Evolutionary conservation across 2,797 vertebrate genomes (phyloP).

Genomic region (Helicolenus hilgendorfi): DNA sequence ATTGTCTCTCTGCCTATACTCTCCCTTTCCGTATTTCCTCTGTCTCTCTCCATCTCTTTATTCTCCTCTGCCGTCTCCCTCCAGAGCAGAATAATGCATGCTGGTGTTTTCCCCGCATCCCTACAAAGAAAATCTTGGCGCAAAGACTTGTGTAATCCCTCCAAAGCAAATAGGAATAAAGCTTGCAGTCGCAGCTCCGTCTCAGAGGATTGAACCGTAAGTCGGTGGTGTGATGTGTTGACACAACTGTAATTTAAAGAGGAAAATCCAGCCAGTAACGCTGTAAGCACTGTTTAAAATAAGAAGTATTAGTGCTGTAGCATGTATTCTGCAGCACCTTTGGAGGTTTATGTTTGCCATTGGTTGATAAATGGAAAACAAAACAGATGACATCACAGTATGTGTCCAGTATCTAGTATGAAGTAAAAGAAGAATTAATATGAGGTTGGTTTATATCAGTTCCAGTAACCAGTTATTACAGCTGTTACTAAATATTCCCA

Average conservation of each 20-base stretch:
- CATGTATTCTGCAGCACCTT: not conserved
- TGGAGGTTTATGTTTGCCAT: not conserved
- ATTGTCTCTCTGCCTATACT: slow-evolving; percentile 49
- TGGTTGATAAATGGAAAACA: not conserved
- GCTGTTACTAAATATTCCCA: not conserved
- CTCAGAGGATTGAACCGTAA: slow-evolving; percentile 47
- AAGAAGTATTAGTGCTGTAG: not conserved
- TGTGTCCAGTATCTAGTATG: not conserved
- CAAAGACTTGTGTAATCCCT: slow-evolving; percentile 58
- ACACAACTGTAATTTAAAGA: slow-evolving; percentile 50
- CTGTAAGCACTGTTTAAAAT: slow-evolving; percentile 3
- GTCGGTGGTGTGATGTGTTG: slow-evolving; percentile 44
- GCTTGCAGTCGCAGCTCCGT: slow-evolving; percentile 31
- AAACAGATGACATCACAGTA: not conserved
- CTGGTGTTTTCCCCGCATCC: slow-evolving; percentile 48
- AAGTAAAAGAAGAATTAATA: not conserved
- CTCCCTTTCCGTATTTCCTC: slow-evolving; percentile 28
- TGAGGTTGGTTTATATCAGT: not conserved
- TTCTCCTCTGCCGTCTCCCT: slow-evolving; percentile 51
- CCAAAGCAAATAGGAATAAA: slow-evolving; percentile 56
- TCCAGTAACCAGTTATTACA: not conserved
- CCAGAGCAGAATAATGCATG: slow-evolving; percentile 53
- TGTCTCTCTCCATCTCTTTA: slow-evolving; percentile 34
- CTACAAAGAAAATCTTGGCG: slow-evolving; percentile 56
- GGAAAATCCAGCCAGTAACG: slow-evolving; percentile 7